These are phyloP conservation scores for Plestiodon gilberti DNA, from an alignment of 2,113 vertebrate species.

Conservation along the genomic window DNA sequence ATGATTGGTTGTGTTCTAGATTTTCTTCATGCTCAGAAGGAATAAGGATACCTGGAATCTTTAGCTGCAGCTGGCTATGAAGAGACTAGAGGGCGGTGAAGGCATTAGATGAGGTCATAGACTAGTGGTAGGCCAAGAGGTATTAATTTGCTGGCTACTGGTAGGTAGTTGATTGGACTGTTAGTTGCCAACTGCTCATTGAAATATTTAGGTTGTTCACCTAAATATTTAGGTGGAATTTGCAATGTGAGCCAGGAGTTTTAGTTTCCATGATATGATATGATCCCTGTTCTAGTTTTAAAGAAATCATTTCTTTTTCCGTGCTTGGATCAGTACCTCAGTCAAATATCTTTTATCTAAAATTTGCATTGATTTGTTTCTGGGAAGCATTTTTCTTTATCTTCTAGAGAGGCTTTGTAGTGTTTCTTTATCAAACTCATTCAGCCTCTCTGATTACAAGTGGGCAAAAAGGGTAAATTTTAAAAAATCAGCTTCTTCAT, in stretches of 20 bases:
- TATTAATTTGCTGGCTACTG: too few relatives aligned
- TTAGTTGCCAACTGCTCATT: not conserved
- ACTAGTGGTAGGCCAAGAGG: too few relatives aligned
- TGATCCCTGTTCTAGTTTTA: not conserved
- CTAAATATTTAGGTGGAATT: not conserved
- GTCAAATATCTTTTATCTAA: too few relatives aligned
- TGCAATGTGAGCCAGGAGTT: constrained; percentile 10
- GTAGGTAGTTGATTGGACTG: too few relatives aligned
- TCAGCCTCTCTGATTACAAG: constrained; percentile 1
- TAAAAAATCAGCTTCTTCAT: not conserved
- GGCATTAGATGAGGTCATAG: too few relatives aligned
- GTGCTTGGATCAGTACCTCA: too few relatives aligned
- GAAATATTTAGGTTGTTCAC: not conserved
- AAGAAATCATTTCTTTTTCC: not conserved
- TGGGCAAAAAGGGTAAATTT: not conserved
- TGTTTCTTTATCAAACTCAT: not conserved
- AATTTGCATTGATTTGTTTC: too few relatives aligned
- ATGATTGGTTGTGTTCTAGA: not conserved
- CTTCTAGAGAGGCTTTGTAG: not conserved
- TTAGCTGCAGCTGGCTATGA: not conserved
- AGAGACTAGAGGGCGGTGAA: not conserved
- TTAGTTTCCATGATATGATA: not conserved
- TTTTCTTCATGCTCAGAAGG: not conserved
- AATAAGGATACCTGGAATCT: too few relatives aligned
- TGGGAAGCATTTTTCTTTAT: too few relatives aligned